Evolutionary conservation across 1,140 invertebrate species (phyloP), one percentile per base, ranked within the genome.

Genomic region (Melanaphis sacchari): DNA sequence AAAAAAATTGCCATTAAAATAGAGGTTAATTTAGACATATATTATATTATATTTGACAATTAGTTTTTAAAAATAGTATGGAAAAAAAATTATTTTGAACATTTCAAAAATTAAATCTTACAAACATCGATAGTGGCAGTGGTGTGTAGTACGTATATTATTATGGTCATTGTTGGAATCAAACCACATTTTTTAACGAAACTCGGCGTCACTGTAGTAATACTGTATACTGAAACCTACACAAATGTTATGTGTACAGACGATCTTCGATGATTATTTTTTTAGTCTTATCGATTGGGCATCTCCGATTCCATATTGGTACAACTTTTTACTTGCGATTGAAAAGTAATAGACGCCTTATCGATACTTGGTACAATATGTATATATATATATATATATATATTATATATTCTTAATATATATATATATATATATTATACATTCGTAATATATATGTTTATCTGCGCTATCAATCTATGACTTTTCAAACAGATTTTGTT

Each of bases 141-240:
- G 59, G 2, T 31, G 31, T 2, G 59, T 66, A 11, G 15, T 66
- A 11, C 59, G 54, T 8, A 26, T 8, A 9, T 31, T 4, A 22
- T 59, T 66, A 76, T 6, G 7, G 6, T 18, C 31, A 18, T 76
- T n/a, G n/a, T 21, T 5, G n/a, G 4, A 76, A 76, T 76, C 5
- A 5, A 76, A 76, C 0, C 31, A 59, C 26, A 18, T n/a, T 76
- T 76, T 76, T 76, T 76, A 76, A 76, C 5, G n/a, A 4, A 76
- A 76, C n/a, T 76, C 59, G n/a, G n/a, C 59, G 59, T 66, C 59
- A 66, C 59, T 66, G 59, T n/a, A n/a, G n/a, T 76, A n/a, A n/a
- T 18, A n/a, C 15, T 76, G 11, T 66, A n/a, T 76, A 76, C 7
- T 76, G 15, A 76, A 76, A n/a, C 21, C 31, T 76, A 76, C 59